These are phyloP conservation scores for Pangasius krempfi DNA, from an alignment of 2,797 vertebrate genomes.

Conservation along the genomic window DNA sequence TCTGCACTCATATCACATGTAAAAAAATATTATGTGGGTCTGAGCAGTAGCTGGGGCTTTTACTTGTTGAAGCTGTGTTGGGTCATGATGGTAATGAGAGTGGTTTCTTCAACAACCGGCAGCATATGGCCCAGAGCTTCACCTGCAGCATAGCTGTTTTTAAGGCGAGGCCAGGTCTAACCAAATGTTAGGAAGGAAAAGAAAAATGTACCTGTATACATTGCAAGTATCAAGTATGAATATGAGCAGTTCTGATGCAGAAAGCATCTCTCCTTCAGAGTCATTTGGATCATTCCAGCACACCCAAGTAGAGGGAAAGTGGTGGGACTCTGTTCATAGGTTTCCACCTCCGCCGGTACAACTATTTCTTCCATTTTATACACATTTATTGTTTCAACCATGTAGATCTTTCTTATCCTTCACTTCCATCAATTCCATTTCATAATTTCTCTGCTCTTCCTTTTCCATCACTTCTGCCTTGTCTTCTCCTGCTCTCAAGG, in stretches of 20 bases:
- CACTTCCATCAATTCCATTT: too few relatives aligned
- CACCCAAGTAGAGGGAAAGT: neutral
- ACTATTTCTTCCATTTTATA: neutral
- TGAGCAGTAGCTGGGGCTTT: too few relatives aligned
- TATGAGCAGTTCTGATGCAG: neutral
- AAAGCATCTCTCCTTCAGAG: neutral
- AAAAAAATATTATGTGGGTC: neutral
- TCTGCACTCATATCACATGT: neutral
- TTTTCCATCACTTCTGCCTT: too few relatives aligned
- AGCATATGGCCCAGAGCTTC: too few relatives aligned
- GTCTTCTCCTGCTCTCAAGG: too few relatives aligned
- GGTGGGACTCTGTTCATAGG: neutral
- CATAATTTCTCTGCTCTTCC: neutral
- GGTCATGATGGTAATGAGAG: too few relatives aligned
- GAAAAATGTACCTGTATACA: neutral
- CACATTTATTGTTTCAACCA: too few relatives aligned
- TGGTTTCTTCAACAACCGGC: too few relatives aligned
- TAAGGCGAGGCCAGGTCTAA: neutral
- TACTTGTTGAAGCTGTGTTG: too few relatives aligned
- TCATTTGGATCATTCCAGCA: neutral
- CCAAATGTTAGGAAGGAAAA: neutral
- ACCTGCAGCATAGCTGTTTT: neutral
- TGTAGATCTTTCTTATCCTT: neutral
- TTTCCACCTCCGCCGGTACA: neutral
- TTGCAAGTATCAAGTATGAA: neutral